Evolutionary conservation across 2,888 invertebrate species (phyloP), one percentile per base, ranked within the genome.

Genomic region (Tipula unca): DNA sequence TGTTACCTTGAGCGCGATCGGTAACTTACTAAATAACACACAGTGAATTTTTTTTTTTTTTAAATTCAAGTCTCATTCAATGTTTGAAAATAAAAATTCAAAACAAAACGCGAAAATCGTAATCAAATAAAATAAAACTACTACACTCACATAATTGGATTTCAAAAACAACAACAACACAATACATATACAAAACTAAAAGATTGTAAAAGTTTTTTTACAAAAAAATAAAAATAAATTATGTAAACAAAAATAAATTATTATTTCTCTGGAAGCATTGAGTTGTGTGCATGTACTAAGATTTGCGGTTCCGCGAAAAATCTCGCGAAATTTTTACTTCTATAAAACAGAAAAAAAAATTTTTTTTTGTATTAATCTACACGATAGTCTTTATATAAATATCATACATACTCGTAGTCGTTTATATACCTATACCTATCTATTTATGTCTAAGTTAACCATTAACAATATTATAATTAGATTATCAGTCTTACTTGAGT

Each of bases 1-100:
- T 84, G 84, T 84, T 84, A 84, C 84, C 84, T 84, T 84, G 35
- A 84, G 36, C 84, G 84, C 84, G 84, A 84, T 84, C 84, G 84
- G 84, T 84, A 84, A 84, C 84, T 84, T 84, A 84, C 84, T 84
- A 84, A 84, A 84, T 20, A 35, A 84, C 29, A 83, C 29, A 39
- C 32, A 20, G 36, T 36, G 35, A 36, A 36, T 35, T 84, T 36
- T 36, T 0, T 84, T n/a, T 84, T 29, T 84, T 84, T 84, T 84
- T 20, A 84, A 84, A 84, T 20, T 84, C 17, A 84, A 83, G 83
- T 69, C 69, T 69, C 69, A 69, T 69, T 69, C 69, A 69, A 25
- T 3, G 29, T 83, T 35, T 83, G 29, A 83, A 83, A 83, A 83
- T 32, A 83, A 32, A 82, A 83, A 83, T 83, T 32, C 29, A 83